Evolutionary conservation across 1,140 invertebrate genomes (phyloP).

Genomic region (Euwallacea similis): DNA sequence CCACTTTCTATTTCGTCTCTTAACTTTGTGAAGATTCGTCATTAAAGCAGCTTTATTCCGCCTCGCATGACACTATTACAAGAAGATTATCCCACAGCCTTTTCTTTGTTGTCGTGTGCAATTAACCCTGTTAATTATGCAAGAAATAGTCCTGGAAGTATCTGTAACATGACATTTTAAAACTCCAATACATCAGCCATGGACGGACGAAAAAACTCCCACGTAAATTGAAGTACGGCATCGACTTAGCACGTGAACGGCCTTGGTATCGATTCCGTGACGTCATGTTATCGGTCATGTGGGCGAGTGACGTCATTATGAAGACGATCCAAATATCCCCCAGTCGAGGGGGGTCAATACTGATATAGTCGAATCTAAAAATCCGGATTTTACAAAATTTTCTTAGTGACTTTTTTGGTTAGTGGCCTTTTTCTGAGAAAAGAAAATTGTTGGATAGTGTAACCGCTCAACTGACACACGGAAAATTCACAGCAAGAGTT

Average conservation of each 20-base stretch:
- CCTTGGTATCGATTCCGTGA: constrained; percentile 16
- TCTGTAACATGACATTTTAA: too few relatives aligned
- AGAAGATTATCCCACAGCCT: too few relatives aligned
- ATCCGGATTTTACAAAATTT: background rate
- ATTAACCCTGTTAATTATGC: too few relatives aligned
- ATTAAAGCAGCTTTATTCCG: background rate
- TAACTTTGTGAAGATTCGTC: background rate
- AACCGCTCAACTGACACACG: background rate
- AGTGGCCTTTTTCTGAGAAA: background rate
- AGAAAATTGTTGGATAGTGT: background rate
- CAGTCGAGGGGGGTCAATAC: background rate
- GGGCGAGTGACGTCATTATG: constrained; percentile 18
- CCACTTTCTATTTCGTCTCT: constrained; percentile 1
- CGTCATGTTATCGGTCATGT: constrained; percentile 15
- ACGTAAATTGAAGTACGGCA: constrained; percentile 6
- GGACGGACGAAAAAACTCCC: background rate
- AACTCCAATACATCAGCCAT: too few relatives aligned
- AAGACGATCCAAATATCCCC: constrained; percentile 1
- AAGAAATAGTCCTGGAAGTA: too few relatives aligned
- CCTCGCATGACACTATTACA: too few relatives aligned
- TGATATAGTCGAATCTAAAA: background rate
- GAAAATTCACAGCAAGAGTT: too few relatives aligned
- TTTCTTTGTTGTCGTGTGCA: too few relatives aligned
- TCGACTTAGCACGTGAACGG: constrained; percentile 15
- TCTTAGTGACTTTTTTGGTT: background rate